Evolutionary conservation across 2,888 invertebrate species (phyloP).

Genomic region (Candidula unifasciata): DNA sequence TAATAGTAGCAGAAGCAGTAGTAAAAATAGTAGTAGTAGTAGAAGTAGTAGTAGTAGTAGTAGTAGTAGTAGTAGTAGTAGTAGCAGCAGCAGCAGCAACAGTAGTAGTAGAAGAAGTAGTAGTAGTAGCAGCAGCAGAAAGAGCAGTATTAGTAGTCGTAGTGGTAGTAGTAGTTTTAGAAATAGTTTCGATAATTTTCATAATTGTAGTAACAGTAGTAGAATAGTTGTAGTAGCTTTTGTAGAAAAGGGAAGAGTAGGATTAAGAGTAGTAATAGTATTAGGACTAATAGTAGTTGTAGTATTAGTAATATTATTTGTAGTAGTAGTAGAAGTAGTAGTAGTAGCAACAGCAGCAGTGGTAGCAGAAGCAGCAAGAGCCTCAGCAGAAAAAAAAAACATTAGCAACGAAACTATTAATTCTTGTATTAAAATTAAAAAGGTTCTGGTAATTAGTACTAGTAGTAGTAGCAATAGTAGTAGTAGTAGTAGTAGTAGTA

Average conservation of each 20-base stretch:
- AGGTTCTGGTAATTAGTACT: no score
- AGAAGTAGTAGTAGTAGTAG: conserved; percentile 30
- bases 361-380: conserved; percentile 33
- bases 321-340: conserved; percentile 5
- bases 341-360: conserved; percentile 43
- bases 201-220: conserved; percentile 38
- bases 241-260: conserved; percentile 39
- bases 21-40: no score
- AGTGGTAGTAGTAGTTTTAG: conserved; percentile 14
- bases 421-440: no score
- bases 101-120: conserved; percentile 28
- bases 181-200: conserved; percentile 5
- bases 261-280: conserved; percentile 45
- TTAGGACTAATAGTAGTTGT: conserved; percentile 45
- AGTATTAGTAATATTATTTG: conserved; percentile 29
- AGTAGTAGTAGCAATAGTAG: no score
- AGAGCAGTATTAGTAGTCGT: conserved; percentile 8
- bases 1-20: no score
- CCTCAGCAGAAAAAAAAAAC: no score
- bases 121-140: conserved; percentile 17
- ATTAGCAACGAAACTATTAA: no score
- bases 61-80: conserved; percentile 27
- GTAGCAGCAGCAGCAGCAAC: conserved; percentile 4
- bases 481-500: no score
- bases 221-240: conserved; percentile 40